These are phyloP conservation scores for Lagenorhynchus albirostris DNA, from an alignment of 2,113 vertebrate species.

Conservation along the genomic window DNA sequence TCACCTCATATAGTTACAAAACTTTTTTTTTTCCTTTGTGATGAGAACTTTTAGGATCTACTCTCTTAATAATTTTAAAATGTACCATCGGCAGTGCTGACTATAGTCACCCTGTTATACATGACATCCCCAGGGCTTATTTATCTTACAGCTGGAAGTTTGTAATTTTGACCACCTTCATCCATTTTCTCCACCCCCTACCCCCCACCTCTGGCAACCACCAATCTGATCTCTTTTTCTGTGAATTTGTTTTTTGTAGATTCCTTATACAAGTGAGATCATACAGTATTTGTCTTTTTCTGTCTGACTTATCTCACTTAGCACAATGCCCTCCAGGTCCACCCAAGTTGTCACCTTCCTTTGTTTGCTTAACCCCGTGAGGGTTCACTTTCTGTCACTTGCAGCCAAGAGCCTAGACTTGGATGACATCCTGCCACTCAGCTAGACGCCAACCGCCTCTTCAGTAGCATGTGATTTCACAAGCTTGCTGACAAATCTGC, in stretches of 20 bases:
- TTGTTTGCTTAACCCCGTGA: not conserved
- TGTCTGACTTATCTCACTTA: not conserved
- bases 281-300: not conserved
- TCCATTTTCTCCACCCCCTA: too few relatives aligned
- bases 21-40: not conserved
- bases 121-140: not conserved
- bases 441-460: fast-evolving
- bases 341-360: not conserved
- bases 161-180: not conserved
- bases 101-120: fast-evolving
- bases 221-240: not conserved
- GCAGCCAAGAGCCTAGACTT: not conserved
- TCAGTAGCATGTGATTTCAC: not conserved
- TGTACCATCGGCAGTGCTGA: too few relatives aligned
- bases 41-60: not conserved
- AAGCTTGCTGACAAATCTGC: fast-evolving
- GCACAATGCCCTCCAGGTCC: not conserved
- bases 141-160: too few relatives aligned
- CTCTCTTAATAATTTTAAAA: not conserved
- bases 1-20: not conserved
- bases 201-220: not conserved
- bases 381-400: not conserved
- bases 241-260: not conserved
- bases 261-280: not conserved
- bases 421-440: not conserved